Conservation (phyloP, 2,888 invertebrate species). For the Gnatocerus cornutus region DNA sequence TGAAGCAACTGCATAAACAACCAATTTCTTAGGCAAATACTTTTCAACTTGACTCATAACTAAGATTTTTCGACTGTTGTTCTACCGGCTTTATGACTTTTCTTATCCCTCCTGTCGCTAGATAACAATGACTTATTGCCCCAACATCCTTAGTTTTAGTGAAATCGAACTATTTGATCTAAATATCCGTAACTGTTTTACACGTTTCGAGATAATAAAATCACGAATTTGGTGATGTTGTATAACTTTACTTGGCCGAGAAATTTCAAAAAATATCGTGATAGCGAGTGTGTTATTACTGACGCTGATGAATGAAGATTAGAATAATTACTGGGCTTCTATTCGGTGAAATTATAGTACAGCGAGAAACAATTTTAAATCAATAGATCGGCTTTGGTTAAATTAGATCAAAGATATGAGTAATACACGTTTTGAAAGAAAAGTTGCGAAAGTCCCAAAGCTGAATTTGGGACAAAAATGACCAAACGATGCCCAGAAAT, state of each 20-base stretch:
- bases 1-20: neutral
- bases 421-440: too few species aligned
- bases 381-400: neutral
- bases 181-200: neutral
- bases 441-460: too few species aligned
- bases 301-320: conserved; percentile 1
- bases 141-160: neutral
- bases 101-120: conserved; percentile 1
- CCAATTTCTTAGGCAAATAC: neutral
- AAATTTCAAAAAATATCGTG: conserved; percentile 1
- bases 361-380: neutral
- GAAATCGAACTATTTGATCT: neutral
- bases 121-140: conserved; percentile 22
- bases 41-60: conserved; percentile 4
- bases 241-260: neutral
- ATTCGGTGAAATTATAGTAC: neutral
- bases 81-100: conserved; percentile 3
- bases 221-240: neutral
- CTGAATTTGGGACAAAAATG: too few species aligned
- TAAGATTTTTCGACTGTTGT: conserved; percentile 12
- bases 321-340: neutral
- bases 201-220: neutral
- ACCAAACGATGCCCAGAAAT: too few species aligned
- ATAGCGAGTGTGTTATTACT: neutral
- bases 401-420: too few species aligned